A percentile compares a stretch with the other conserved stretches of the same genome.
Conservation (phyloP, 2,797 vertebrate genomes). For the Pristis pectinata region DNA sequence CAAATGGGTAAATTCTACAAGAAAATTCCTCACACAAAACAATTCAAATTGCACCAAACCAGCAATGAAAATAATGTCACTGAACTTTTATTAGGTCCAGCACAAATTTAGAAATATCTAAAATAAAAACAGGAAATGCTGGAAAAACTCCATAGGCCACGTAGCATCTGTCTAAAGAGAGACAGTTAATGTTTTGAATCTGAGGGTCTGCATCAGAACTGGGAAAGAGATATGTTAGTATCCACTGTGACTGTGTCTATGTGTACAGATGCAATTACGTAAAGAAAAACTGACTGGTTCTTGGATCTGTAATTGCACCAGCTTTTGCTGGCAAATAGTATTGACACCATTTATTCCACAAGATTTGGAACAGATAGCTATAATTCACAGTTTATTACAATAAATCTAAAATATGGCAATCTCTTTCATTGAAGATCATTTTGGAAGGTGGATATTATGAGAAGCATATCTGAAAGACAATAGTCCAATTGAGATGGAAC, state of each 20-base stretch:
- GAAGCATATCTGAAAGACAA: background rate
- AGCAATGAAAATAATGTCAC: background rate
- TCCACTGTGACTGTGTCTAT: background rate
- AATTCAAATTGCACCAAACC: background rate
- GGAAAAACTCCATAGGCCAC: too few species aligned
- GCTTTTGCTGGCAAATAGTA: background rate
- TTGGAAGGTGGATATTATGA: background rate
- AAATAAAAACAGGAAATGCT: too few species aligned
- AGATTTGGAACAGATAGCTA: background rate
- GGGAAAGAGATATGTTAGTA: too few species aligned
- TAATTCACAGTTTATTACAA: background rate
- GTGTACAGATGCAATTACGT: background rate
- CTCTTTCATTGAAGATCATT: background rate
- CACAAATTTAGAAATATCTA: background rate
- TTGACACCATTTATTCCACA: background rate
- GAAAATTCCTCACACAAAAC: background rate
- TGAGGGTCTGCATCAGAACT: too few species aligned
- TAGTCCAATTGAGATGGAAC: background rate
- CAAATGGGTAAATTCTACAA: background rate
- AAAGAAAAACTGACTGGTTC: background rate
- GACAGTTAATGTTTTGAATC: too few species aligned
- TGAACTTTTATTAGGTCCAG: background rate
- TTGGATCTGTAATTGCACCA: background rate
- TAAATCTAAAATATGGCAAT: background rate
- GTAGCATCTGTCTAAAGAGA: too few species aligned